phyloP scores from a whole-genome alignment of 2,113 vertebrate genomes.

The Raja brachyura region DNA sequence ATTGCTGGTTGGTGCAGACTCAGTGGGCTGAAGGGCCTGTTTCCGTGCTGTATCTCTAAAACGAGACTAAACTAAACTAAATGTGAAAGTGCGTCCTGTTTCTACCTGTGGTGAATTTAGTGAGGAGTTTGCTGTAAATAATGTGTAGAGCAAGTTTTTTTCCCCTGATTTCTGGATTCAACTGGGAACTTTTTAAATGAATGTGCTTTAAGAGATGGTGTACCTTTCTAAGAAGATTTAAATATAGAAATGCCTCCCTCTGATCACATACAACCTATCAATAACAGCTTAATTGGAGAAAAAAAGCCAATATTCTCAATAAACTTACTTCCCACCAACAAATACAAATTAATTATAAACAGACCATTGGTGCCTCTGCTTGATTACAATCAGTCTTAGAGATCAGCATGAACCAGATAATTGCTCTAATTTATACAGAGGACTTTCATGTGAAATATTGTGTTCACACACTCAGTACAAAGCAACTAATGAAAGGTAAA shows the following conservation, averaged over 20 bases:
- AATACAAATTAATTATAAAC: not conserved
- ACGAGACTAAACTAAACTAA: no score
- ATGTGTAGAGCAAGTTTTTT: no score
- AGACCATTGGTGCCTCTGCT: not conserved
- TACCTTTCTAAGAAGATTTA: not conserved
- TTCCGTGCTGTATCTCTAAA: no score
- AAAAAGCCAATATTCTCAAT: not conserved
- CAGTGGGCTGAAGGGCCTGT: no score
- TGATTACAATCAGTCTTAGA: not conserved
- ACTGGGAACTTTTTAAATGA: no score
- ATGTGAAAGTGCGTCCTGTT: not conserved
- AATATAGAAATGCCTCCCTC: not conserved
- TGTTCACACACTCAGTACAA: not conserved
- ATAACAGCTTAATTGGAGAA: not conserved
- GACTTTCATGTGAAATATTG: not conserved
- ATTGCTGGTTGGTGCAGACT: no score
- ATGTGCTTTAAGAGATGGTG: not conserved
- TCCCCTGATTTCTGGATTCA: no score
- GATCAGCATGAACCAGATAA: not conserved
- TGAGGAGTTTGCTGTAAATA: no score
- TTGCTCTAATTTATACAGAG: not conserved
- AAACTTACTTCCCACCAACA: not conserved
- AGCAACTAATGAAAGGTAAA: slow-evolving; percentile 7
- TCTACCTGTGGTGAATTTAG: not conserved
- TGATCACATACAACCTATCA: not conserved